A percentile compares a stretch with the other conserved stretches of the same genome.
Conservation (phyloP, 2,888 invertebrate genomes). For the Mythimna pallens region DNA sequence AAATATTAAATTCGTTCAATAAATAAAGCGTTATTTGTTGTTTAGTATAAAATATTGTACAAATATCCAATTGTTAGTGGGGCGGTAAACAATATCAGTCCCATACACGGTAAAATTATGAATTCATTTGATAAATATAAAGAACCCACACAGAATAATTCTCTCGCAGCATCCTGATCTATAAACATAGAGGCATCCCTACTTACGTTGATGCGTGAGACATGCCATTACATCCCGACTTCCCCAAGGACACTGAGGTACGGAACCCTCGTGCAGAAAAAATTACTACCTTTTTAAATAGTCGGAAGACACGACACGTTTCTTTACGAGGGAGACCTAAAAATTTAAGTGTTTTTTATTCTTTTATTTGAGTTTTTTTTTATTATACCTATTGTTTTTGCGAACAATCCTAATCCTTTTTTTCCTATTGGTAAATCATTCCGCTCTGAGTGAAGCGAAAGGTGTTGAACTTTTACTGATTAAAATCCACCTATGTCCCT, state of each 20-base stretch:
- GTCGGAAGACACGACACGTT: slow-evolving; percentile 46
- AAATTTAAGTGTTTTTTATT: slow-evolving; percentile 26
- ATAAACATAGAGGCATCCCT: slow-evolving; percentile 56
- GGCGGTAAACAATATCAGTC: no score
- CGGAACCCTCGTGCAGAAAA: slow-evolving; percentile 50
- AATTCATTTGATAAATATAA: neutral
- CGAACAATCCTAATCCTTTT: neutral
- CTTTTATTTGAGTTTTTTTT: slow-evolving; percentile 22
- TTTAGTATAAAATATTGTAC: no score
- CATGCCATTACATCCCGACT: slow-evolving; percentile 52
- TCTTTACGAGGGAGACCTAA: slow-evolving; percentile 25
- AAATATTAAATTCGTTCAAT: no score
- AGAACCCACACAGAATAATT: slow-evolving; percentile 27
- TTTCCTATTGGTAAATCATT: no score
- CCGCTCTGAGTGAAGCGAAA: no score
- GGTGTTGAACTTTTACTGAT: no score
- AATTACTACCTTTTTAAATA: slow-evolving; percentile 59
- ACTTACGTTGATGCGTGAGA: slow-evolving; percentile 56
- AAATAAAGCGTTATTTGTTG: no score
- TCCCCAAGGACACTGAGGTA: slow-evolving; percentile 58
- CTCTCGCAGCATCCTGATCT: slow-evolving; percentile 55
- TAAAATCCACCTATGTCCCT: no score
- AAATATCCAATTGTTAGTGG: no score
- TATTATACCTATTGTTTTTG: neutral
- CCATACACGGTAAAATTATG: no score